Conservation (phyloP, 2,113 vertebrate species). For the Polypterus senegalus region DNA sequence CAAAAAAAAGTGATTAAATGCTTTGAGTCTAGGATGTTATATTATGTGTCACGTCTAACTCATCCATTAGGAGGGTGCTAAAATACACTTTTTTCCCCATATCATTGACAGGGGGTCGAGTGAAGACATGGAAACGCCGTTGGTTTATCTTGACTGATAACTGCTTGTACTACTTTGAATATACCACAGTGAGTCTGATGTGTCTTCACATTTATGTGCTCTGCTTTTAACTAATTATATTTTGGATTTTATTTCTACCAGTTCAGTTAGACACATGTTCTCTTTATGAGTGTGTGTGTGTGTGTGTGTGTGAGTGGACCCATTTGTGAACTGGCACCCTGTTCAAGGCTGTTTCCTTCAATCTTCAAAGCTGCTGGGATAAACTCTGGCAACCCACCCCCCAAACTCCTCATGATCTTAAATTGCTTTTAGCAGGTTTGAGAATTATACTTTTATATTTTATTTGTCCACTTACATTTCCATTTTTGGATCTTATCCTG, state of each 20-base stretch:
- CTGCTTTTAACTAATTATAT: background rate
- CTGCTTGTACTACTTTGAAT: slow-evolving; percentile 67
- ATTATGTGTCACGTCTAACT: background rate
- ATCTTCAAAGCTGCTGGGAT: no score
- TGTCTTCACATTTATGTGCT: background rate
- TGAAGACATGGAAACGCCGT: slow-evolving; percentile 61
- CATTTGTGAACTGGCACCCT: background rate
- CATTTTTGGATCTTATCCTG: no score
- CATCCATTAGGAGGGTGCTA: background rate
- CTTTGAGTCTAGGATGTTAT: background rate
- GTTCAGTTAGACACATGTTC: background rate
- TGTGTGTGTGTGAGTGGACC: background rate
- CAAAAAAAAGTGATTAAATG: no score
- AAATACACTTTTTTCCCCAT: background rate
- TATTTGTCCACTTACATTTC: no score
- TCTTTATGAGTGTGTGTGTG: background rate
- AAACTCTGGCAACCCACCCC: no score
- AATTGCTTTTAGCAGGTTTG: no score
- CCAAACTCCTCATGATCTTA: no score
- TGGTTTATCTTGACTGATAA: slow-evolving; percentile 66
- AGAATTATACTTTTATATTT: no score
- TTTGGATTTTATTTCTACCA: background rate
- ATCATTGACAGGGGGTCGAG: slow-evolving; percentile 43
- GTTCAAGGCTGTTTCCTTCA: background rate
- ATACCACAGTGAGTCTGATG: slow-evolving; percentile 52